Evolutionary conservation across 2,113 vertebrate species (phyloP), one percentile per base, ranked within the genome.

Genomic region (Mirounga angustirostris): DNA sequence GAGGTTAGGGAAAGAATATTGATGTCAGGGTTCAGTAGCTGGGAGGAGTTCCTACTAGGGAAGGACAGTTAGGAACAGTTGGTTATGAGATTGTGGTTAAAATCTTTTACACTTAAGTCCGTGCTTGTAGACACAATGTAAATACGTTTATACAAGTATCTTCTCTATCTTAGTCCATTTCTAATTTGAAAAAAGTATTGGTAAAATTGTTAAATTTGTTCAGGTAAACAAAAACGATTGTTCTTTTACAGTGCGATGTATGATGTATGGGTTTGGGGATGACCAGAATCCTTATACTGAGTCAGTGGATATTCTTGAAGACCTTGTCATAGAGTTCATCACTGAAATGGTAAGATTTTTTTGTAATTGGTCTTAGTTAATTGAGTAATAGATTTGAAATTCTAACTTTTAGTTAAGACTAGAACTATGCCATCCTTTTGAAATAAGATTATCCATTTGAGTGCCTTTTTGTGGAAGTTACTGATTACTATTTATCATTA

Each of bases 231-330:
- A 0, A 81, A 7, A 18, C 61, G n/a, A 85, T 73, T 98, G 88
- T 88, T 94, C 52, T 93, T 97, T 92, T 91, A 59, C 98, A 99
- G 99, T 99, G 33, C 99, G 99, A 4, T 99, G 99, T 95, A 99
- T 99, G 99, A 99, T 99, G 99, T 99, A 99, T 97, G 99, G 99
- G 5, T 99, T 99, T 1, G 99, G 99, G 16, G 99, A 99, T 76
- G 99, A 99, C 98, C 99, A 99, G 99, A 99, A 99, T 97, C 99
- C 99, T 56, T 99, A 99, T 85, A 99, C 99, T 4, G 99, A 99
- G 90, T 99, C 99, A 0, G 99, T 99, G 97, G 99, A 99, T 95
- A 99, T 99, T 87, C 99, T 99, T 85, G 99, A 99, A 98, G 99
- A 99, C 87, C 98, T 99, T 86, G 99, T 99, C 65, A 99, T 99